Conservation (phyloP, 2,113 vertebrate species). For the Centropristis striata region DNA sequence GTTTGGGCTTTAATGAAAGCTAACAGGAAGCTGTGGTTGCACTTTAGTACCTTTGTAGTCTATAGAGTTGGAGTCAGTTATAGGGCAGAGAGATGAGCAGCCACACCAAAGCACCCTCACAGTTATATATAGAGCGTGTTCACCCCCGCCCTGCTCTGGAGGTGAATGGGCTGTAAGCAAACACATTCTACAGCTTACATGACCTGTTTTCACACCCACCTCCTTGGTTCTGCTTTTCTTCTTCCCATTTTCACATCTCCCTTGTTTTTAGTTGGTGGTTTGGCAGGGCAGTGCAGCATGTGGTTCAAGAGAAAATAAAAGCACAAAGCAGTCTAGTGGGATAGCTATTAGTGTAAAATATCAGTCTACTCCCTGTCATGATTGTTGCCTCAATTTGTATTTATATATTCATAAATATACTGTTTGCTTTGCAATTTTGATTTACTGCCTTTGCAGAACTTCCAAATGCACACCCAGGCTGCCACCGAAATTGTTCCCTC, state of each 20-base stretch:
- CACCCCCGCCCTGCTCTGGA: constrained; percentile 54
- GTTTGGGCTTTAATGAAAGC: constrained; percentile 26
- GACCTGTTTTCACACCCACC: constrained; percentile 65
- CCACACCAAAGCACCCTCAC: constrained; percentile 67
- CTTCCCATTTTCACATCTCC: constrained; percentile 20
- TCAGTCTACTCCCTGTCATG: constrained; percentile 12
- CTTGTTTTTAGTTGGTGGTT: constrained; percentile 40
- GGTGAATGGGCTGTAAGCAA: constrained; percentile 53
- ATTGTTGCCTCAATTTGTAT: background rate
- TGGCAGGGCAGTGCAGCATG: constrained; percentile 1
- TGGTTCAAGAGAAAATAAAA: constrained; percentile 18
- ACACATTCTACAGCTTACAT: constrained; percentile 44
- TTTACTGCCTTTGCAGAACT: background rate
- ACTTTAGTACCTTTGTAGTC: constrained; percentile 45
- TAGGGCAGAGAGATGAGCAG: constrained; percentile 68
- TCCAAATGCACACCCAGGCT: background rate
- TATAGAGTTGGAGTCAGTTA: constrained; percentile 65
- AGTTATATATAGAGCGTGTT: constrained; percentile 71
- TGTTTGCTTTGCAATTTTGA: background rate
- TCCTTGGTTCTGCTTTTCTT: constrained; percentile 14
- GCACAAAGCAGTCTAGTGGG: constrained; percentile 11
- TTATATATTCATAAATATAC: constrained; percentile 1
- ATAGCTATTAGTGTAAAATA: background rate
- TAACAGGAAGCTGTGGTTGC: constrained; percentile 43
- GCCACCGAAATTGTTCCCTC: background rate